Conservation (phyloP, 2,888 invertebrate species). For the Cylloceria caligata region DNA sequence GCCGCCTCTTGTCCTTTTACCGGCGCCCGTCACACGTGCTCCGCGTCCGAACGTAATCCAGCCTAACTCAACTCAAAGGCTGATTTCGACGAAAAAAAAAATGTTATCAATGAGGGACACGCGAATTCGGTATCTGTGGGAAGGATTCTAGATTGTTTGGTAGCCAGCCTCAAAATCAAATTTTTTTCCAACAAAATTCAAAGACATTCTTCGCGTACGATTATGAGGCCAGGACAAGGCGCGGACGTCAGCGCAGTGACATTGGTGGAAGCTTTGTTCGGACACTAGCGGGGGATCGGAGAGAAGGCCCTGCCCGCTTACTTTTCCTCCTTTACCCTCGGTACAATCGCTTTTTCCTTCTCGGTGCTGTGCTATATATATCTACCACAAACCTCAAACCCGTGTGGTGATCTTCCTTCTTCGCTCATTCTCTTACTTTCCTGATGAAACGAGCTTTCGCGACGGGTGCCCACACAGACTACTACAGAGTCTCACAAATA, state of each 20-base stretch:
- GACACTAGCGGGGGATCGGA: neutral
- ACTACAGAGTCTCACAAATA: conserved; percentile 51
- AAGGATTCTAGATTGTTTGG: neutral
- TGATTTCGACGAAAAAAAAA: too few species aligned
- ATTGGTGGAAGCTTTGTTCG: neutral
- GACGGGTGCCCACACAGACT: conserved; percentile 45
- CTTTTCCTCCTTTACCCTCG: conserved; percentile 24
- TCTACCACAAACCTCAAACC: neutral
- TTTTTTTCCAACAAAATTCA: conserved; percentile 34
- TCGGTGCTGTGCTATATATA: neutral
- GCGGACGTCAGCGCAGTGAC: neutral
- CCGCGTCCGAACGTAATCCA: neutral
- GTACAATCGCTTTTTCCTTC: conserved; percentile 15
- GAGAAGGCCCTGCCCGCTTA: conserved; percentile 17
- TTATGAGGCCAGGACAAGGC: conserved; percentile 6
- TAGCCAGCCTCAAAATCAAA: conserved; percentile 6
- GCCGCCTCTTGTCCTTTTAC: conserved; percentile 26
- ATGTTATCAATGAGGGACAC: too few species aligned
- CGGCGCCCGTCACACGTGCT: conserved; percentile 50
- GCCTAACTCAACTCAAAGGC: too few species aligned
- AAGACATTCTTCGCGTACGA: conserved; percentile 26
- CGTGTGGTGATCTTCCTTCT: conserved; percentile 16
- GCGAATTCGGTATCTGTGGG: too few species aligned
- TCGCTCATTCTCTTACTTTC: conserved; percentile 44
- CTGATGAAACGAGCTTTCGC: conserved; percentile 61